These are phyloP conservation scores for Griposia aprilina DNA, from an alignment of 2,888 invertebrate genomes.

Conservation along the genomic window DNA sequence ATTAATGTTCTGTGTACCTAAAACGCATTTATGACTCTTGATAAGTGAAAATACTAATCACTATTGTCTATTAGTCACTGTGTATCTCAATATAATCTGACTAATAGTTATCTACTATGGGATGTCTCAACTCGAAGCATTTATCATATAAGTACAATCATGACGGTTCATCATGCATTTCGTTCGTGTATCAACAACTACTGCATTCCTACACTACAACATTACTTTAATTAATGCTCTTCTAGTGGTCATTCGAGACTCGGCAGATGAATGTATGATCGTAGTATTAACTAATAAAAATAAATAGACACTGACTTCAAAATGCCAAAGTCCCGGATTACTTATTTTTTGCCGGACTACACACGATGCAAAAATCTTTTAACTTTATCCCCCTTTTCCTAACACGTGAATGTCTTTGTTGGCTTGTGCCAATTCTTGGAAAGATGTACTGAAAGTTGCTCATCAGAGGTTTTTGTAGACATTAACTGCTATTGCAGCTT, in stretches of 20 bases:
- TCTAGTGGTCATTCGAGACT: not conserved
- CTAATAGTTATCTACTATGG: not conserved
- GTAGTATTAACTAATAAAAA: not conserved
- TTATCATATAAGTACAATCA: not conserved
- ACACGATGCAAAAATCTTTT: not conserved
- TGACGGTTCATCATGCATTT: not conserved
- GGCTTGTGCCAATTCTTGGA: not conserved
- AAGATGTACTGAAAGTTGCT: not conserved
- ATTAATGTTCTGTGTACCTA: not conserved
- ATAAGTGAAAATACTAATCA: slow-evolving; percentile 2
- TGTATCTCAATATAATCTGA: not conserved
- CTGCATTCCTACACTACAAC: not conserved
- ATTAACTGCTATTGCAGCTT: not conserved
- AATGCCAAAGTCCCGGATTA: not conserved
- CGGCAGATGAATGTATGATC: not conserved
- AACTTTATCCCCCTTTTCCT: not conserved
- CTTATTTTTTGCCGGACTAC: not conserved
- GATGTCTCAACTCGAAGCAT: not conserved
- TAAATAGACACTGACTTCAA: not conserved
- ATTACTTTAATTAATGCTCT: too few species aligned
- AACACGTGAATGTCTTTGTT: not conserved
- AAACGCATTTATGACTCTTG: slow-evolving; percentile 6
- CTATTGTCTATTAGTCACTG: slow-evolving; percentile 32
- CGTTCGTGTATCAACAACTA: not conserved
- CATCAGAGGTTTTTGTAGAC: not conserved